phyloP scores from a whole-genome alignment of 2,888 invertebrate species.

The Synanthedon andrenaeformis region DNA sequence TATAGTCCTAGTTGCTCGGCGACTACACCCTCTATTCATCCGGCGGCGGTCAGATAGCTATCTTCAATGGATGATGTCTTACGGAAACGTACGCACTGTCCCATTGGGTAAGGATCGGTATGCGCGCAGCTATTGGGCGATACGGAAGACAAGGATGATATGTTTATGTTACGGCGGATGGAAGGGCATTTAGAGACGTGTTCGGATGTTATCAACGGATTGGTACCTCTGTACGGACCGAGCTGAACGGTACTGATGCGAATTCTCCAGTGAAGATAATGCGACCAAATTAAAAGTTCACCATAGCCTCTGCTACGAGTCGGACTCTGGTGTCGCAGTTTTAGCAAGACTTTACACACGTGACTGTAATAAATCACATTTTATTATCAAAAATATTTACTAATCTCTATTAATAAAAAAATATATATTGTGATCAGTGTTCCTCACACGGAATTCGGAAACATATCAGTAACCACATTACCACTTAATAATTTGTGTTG shows the following conservation, averaged over 20 bases:
- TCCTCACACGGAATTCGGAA: too few species aligned
- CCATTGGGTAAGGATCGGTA: constrained; percentile 45
- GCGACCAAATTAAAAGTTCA: neutral
- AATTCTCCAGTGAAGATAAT: neutral
- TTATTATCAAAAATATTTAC: too few species aligned
- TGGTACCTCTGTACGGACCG: neutral
- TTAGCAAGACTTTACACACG: too few species aligned
- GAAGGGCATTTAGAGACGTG: constrained; percentile 27
- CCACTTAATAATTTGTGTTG: too few species aligned
- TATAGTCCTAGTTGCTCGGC: constrained; percentile 10
- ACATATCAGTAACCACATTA: too few species aligned
- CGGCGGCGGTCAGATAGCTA: constrained; percentile 39
- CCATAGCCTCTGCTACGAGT: too few species aligned
- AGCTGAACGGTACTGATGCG: neutral
- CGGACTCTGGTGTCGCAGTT: too few species aligned
- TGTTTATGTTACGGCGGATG: constrained; percentile 30
- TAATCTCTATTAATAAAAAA: too few species aligned
- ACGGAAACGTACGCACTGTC: constrained; percentile 26
- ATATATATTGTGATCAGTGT: too few species aligned
- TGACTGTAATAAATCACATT: too few species aligned
- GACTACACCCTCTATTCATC: constrained; percentile 21
- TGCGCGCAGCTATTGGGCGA: constrained; percentile 15
- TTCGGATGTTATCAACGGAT: constrained; percentile 25
- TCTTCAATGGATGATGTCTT: constrained; percentile 46
- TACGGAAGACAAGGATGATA: constrained; percentile 18